Evolutionary conservation across 1,140 invertebrate species (phyloP).

Genomic region (fruit fly (Drosophila melanogaster)): Release_6_plus_ISO1_MT NT_037436.4:571001-571500

Average conservation of each 20-base stretch:
- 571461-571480: slow-evolving; percentile 90
- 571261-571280: slow-evolving; percentile 90
- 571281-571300: slow-evolving; percentile 94
- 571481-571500: slow-evolving; percentile 89
- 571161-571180: slow-evolving; percentile 89
- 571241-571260: slow-evolving; percentile 88
- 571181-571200: slow-evolving; percentile 87
- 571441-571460: slow-evolving; percentile 88
- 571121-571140: slow-evolving; percentile 93
- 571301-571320: slow-evolving; percentile 94
- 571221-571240: slow-evolving; percentile 93
- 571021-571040: slow-evolving; percentile 8
- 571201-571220: slow-evolving; percentile 91
- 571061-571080: slow-evolving; percentile 39
- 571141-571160: slow-evolving; percentile 94
- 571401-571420: slow-evolving; percentile 90
- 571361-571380: slow-evolving; percentile 88
- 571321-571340: slow-evolving; percentile 93
- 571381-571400: slow-evolving; percentile 88
- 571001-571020: slow-evolving; percentile 87
- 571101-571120: slow-evolving; percentile 90
- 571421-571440: slow-evolving; percentile 96
- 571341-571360: slow-evolving; percentile 95
- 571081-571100: slow-evolving; percentile 88
- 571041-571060: not conserved